phyloP scores from a whole-genome alignment of 2,797 vertebrate genomes.

The Lacerta viridis region DNA sequence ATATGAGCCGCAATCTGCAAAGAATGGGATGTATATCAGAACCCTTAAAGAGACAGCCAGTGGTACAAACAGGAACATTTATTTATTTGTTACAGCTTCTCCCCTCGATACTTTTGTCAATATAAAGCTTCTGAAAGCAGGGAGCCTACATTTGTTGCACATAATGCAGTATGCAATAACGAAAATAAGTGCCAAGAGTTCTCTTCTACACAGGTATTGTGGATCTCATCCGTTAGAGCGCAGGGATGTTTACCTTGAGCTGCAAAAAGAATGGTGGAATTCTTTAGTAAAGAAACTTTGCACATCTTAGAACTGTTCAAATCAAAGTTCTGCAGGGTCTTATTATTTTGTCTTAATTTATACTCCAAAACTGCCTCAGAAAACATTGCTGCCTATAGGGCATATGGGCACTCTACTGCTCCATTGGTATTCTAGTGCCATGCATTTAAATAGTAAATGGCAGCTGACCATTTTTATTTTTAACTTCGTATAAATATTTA shows the following conservation, averaged over 20 bases:
- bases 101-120: constrained; percentile 53
- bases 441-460: constrained; percentile 30
- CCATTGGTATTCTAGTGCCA: constrained; percentile 49
- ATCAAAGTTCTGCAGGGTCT: neutral
- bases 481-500: constrained; percentile 36
- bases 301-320: constrained; percentile 40
- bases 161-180: constrained; percentile 73
- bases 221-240: constrained; percentile 49
- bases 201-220: constrained; percentile 52
- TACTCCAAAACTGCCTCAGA: constrained; percentile 72
- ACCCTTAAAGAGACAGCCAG: constrained; percentile 41
- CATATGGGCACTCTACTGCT: constrained; percentile 46
- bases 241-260: constrained; percentile 65
- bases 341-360: constrained; percentile 58
- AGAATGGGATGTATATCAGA: constrained; percentile 56
- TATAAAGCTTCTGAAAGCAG: neutral
- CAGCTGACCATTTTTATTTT: constrained; percentile 56
- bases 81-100: constrained; percentile 47
- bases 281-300: constrained; percentile 52
- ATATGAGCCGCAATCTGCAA: neutral
- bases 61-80: constrained; percentile 22
- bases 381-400: constrained; percentile 50
- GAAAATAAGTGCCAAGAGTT: constrained; percentile 79
- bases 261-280: constrained; percentile 38
- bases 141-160: constrained; percentile 56